Base-by-base conservation (phyloP, 2,113 vertebrate genomes). In the Acanthisitta chloris region DNA sequence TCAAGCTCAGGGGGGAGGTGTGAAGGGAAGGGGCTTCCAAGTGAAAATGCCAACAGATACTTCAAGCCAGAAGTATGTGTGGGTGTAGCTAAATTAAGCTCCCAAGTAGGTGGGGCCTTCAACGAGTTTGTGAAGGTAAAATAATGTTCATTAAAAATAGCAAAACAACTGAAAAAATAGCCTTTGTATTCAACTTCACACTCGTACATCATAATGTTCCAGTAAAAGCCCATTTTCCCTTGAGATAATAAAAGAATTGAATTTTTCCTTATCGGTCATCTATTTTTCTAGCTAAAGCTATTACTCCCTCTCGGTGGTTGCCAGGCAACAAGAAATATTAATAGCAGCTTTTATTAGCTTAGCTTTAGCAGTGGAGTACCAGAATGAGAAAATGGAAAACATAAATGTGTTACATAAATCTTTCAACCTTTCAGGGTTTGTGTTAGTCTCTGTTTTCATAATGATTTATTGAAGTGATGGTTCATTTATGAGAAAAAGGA, bases 391-490 rank as follows among this genome's bases (percentile, higher is more conserved):
- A 99, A 99, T 99, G 99, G 99, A 99, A 99, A 99, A 99, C 99
- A 99, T 99, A 99, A 99, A 99, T 99, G 99, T 99, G 99, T 99
- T 99, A 99, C 99, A 99, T 99, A 99, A 99, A 99, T 99, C 99
- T 99, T 98, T 98, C 98, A 99, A 99, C 98, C 99, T 99, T 99
- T 99, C 98, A 99, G 98, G 98, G 99, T 98, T 97, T 97, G 98
- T 99, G 98, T 99, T 99, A 99, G 98, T 99, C 99, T 99, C 98
- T 99, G 99, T 99, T 99, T 99, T 99, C 99, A 98, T 99, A 98
- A 98, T 99, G 99, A 99, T 99, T 99, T 99, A 99, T 99, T 98
- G 98, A 98, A 98, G 98, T 98, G 98, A 99, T 98, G 99, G 98
- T 99, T 99, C 99, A 99, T 99, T 99, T 99, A 99, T 99, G 99